These are phyloP conservation scores for Heliothis virescens DNA, from an alignment of 1,140 invertebrate species.

Conservation along the genomic window DNA sequence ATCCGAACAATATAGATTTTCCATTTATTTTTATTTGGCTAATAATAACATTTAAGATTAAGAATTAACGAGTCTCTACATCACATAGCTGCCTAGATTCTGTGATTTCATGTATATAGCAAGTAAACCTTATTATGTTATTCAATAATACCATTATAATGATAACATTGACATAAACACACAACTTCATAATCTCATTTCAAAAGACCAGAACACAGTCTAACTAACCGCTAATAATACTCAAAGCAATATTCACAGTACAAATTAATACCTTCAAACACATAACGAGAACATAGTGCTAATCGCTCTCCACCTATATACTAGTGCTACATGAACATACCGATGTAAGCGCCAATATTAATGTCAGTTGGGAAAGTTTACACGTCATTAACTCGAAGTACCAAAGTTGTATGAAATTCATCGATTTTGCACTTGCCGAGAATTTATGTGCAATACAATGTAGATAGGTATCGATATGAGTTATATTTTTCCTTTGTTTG, in stretches of 20 bases:
- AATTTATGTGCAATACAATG: constrained; percentile 46
- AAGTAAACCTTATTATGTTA: too few species aligned
- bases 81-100: too few species aligned
- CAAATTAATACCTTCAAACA: constrained; percentile 17
- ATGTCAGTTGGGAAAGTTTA: constrained; percentile 48
- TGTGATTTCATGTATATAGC: too few species aligned
- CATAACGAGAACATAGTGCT: constrained; percentile 4
- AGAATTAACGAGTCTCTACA: too few species aligned
- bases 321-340: neutral
- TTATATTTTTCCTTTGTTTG: constrained; percentile 30
- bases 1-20: too few species aligned
- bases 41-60: too few species aligned
- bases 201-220: neutral
- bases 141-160: too few species aligned
- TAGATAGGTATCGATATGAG: constrained; percentile 34
- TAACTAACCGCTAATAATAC: neutral
- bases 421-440: constrained; percentile 38
- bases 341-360: constrained; percentile 41
- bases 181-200: neutral
- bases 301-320: constrained; percentile 6
- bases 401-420: constrained; percentile 50
- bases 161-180: neutral
- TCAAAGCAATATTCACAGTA: neutral
- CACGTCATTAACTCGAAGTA: constrained; percentile 53
- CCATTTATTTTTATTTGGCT: too few species aligned